Evolutionary conservation across 2,797 vertebrate genomes (phyloP), one percentile per base, ranked within the genome.

Genomic region (Alcedo atthis): DNA sequence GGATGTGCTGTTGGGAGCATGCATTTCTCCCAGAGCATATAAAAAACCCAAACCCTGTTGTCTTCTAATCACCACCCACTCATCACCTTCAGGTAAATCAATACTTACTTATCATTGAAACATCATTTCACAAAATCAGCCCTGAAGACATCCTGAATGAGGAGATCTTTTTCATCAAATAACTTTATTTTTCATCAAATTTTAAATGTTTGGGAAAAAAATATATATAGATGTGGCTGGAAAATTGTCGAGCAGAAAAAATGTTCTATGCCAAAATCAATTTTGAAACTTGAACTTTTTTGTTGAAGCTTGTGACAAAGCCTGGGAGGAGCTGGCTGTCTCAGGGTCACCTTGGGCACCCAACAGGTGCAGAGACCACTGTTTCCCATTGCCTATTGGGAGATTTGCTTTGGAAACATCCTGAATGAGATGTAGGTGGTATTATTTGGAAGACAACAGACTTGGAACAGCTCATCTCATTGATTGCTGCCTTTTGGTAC

Each of bases 321-420:
- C 32, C n/a, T 1, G 1, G 26, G 48, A 51, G 55, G 25, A 43
- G 24, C 28, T 53, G 43, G 24, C 25, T 35, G 18, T 32, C 26
- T 35, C 28, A 9, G 10, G n/a, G 22, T 32, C 26, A 51, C 5
- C 48, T 24, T 1, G 13, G 22, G 26, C 22, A 32, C 33, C 26
- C 4, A 0, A 1, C 1, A 15, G 21, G 11, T 35, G 24, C 40
- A 32, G 64, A 63, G 42, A 25, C 21, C 12, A 4, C 21, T 24
- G 40, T 20, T 75, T n/a, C 45, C 64, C 25, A 4, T 37, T 24
- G 28, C 5, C 25, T 18, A 1, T 3, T 70, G 75, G 46, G 33
- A 59, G 63, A 5, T 22, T 28, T 24, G n/a, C 67, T 24, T 73
- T 33, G 42, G 68, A 54, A 90, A 7, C 28, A 14, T 18, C 32